These are phyloP conservation scores for Drosophila tripunctata DNA, from an alignment of 2,888 invertebrate genomes.

Conservation along the genomic window DNA sequence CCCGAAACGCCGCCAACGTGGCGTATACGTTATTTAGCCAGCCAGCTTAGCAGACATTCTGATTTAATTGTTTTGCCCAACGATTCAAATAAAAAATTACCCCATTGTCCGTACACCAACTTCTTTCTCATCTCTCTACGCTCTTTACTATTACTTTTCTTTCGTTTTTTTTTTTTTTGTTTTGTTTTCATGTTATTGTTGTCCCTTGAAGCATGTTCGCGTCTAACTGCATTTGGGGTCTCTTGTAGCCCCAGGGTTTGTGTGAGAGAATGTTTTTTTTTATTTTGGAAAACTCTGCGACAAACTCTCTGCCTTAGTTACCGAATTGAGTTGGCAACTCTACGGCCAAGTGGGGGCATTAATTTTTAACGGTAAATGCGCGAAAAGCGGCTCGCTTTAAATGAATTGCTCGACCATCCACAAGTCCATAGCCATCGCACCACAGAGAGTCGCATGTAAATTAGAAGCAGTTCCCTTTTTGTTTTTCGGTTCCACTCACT, in stretches of 20 bases:
- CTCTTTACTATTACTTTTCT: not conserved
- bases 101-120: too few species aligned
- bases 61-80: slow-evolving; percentile 79
- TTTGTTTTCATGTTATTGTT: not conserved
- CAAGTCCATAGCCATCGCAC: slow-evolving; percentile 8
- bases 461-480: slow-evolving; percentile 71
- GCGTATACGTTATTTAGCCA: slow-evolving; percentile 53
- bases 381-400: slow-evolving; percentile 70
- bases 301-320: slow-evolving; percentile 62
- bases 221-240: slow-evolving; percentile 37
- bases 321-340: slow-evolving; percentile 74
- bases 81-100: slow-evolving; percentile 54
- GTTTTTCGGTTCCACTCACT: slow-evolving; percentile 28
- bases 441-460: slow-evolving; percentile 65
- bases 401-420: slow-evolving; percentile 63
- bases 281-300: slow-evolving; percentile 1
- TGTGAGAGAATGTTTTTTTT: not conserved
- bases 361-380: slow-evolving; percentile 81
- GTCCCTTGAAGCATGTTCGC: slow-evolving; percentile 8
- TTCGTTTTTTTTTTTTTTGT: not conserved
- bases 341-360: slow-evolving; percentile 74
- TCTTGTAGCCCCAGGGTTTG: slow-evolving; percentile 6
- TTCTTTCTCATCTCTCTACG: not conserved
- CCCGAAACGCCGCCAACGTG: slow-evolving; percentile 36
- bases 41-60: slow-evolving; percentile 69